These are phyloP conservation scores for Amiota mariae DNA, from an alignment of 2,888 invertebrate species.

Conservation along the genomic window DNA sequence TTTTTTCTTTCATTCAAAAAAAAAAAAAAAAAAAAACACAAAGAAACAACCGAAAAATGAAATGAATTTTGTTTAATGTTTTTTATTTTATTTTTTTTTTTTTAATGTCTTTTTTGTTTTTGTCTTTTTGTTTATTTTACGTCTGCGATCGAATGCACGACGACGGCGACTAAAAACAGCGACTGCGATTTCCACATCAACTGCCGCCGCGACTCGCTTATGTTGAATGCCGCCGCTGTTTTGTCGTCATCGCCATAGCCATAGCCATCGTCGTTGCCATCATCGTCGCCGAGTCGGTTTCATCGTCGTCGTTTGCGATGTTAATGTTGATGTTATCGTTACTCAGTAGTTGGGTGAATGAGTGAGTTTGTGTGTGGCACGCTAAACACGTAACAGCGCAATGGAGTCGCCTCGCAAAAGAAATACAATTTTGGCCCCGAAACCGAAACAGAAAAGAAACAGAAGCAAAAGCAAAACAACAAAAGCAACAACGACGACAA, in stretches of 20 bases:
- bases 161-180: conserved; percentile 13
- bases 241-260: conserved; percentile 33
- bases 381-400: conserved; percentile 74
- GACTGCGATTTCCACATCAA: conserved; percentile 5
- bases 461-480: conserved; percentile 16
- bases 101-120: conserved; percentile 33
- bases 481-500: not conserved
- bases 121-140: conserved; percentile 16
- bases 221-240: conserved; percentile 45
- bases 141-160: conserved; percentile 27
- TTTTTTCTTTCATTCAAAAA: conserved; percentile 11
- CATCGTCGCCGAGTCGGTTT: conserved; percentile 26
- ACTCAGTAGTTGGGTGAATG: not conserved
- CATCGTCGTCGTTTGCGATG: conserved; percentile 39
- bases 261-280: conserved; percentile 30
- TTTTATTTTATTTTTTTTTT: conserved; percentile 4
- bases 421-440: conserved; percentile 60
- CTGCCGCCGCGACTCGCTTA: conserved; percentile 24
- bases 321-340: conserved; percentile 49
- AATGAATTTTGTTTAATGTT: not conserved
- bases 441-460: conserved; percentile 59
- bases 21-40: too few relatives aligned
- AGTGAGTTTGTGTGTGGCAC: conserved; percentile 65
- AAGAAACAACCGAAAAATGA: not conserved
- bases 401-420: conserved; percentile 67